A percentile compares a stretch with the other conserved stretches of the same genome.
These are phyloP conservation scores for Notolepis coatsorum DNA, from an alignment of 2,797 vertebrate genomes.

Conservation along the genomic window DNA sequence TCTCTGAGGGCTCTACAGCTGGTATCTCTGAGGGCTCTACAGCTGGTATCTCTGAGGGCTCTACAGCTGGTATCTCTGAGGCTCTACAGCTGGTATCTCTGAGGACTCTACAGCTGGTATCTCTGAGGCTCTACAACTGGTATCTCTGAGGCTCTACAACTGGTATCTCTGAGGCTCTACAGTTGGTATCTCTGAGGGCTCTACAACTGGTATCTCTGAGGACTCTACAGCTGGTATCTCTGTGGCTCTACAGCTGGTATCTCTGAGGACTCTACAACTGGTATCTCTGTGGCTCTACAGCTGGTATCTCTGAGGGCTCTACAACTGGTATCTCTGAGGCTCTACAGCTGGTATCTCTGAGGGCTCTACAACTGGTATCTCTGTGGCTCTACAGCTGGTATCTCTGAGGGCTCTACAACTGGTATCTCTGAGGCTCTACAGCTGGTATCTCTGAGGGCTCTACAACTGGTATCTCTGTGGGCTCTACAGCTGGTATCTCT, in stretches of 20 bases:
- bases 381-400: slow-evolving; percentile 58
- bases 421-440: too few species aligned
- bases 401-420: slow-evolving; percentile 70
- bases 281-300: slow-evolving; percentile 51
- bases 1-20: slow-evolving; percentile 21
- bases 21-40: slow-evolving; percentile 40
- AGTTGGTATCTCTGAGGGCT: slow-evolving; percentile 27
- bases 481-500: too few species aligned
- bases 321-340: too few species aligned
- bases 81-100: slow-evolving; percentile 20
- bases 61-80: too few species aligned
- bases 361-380: slow-evolving; percentile 54
- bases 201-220: too few species aligned
- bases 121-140: slow-evolving; percentile 15
- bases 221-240: too few species aligned
- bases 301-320: slow-evolving; percentile 69
- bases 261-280: slow-evolving; percentile 55
- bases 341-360: slow-evolving; percentile 24
- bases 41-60: too few species aligned
- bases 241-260: slow-evolving; percentile 6
- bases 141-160: slow-evolving; percentile 50
- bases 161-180: slow-evolving; percentile 41
- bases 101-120: slow-evolving; percentile 56
- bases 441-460: slow-evolving; percentile 27
- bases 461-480: slow-evolving; percentile 58